Evolutionary conservation across 2,888 invertebrate species (phyloP).

Genomic region (Ceramica pisi): DNA sequence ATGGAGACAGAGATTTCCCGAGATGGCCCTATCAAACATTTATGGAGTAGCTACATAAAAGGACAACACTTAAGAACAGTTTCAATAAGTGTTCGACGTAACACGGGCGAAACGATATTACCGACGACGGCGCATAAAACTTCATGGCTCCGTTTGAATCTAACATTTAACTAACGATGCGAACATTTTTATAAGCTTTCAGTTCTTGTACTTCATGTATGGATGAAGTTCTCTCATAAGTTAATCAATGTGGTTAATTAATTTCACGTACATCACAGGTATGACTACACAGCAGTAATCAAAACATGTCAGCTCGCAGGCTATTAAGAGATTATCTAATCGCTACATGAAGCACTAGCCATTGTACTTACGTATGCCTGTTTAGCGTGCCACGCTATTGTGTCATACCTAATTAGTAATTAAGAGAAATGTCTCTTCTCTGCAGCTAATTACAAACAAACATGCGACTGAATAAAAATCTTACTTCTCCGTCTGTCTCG

Average conservation of each 20-base stretch:
- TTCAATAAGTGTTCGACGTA: constrained; percentile 88
- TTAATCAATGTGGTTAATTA: constrained; percentile 36
- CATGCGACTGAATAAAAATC: constrained; percentile 40
- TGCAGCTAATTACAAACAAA: constrained; percentile 59
- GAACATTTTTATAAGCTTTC: constrained; percentile 43
- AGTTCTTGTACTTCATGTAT: background rate
- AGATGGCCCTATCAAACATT: constrained; percentile 91
- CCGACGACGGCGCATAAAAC: constrained; percentile 57
- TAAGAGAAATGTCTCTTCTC: constrained; percentile 55
- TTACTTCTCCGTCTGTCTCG: background rate
- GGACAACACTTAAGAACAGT: constrained; percentile 90
- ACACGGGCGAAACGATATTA: constrained; percentile 77
- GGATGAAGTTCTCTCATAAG: background rate
- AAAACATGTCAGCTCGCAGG: constrained; percentile 65
- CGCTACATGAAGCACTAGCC: constrained; percentile 58
- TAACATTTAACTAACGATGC: constrained; percentile 58
- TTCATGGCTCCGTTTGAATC: constrained; percentile 55
- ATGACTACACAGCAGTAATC: constrained; percentile 53
- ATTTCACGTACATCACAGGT: constrained; percentile 18
- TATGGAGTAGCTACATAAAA: constrained; percentile 90
- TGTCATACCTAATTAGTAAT: constrained; percentile 58
- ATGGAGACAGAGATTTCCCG: constrained; percentile 90
- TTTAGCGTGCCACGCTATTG: constrained; percentile 46
- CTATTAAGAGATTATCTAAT: constrained; percentile 75
- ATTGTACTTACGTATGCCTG: constrained; percentile 42